These are phyloP conservation scores for Cyprichromis sp. DNA, from an alignment of 2,113 vertebrate genomes.

Conservation along the genomic window DNA sequence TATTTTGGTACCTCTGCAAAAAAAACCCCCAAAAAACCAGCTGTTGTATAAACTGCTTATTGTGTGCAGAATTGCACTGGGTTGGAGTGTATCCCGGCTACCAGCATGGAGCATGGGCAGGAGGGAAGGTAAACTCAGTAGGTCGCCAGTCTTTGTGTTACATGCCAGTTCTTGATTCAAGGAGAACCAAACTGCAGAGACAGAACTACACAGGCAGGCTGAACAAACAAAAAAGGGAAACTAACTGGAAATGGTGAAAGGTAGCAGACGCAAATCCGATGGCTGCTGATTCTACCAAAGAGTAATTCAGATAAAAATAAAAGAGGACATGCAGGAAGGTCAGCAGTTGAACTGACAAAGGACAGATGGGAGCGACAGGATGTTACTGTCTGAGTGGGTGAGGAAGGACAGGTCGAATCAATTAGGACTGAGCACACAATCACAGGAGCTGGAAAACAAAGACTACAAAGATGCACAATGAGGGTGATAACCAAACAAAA, in stretches of 20 bases:
- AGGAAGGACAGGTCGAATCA: neutral
- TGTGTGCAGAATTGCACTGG: neutral
- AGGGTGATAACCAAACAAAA: neutral
- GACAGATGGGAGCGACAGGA: neutral
- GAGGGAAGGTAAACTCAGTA: neutral
- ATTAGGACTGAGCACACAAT: neutral
- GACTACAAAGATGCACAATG: neutral
- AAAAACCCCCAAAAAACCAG: neutral
- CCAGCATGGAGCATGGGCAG: neutral
- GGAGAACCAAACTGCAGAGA: neutral
- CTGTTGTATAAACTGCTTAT: neutral
- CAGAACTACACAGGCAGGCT: neutral
- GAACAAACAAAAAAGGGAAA: neutral
- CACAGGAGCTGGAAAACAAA: neutral
- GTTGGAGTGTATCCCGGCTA: neutral
- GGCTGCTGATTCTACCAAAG: neutral
- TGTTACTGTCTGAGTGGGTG: neutral
- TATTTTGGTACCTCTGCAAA: neutral
- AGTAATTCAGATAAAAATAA: neutral
- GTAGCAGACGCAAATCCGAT: neutral
- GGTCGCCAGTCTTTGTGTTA: neutral
- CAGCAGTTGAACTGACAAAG: neutral
- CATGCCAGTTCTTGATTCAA: neutral
- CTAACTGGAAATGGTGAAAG: neutral
- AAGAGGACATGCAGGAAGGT: neutral